phyloP scores from a whole-genome alignment of 2,113 vertebrate species.

The Rhynchopsitta pachyrhyncha region DNA sequence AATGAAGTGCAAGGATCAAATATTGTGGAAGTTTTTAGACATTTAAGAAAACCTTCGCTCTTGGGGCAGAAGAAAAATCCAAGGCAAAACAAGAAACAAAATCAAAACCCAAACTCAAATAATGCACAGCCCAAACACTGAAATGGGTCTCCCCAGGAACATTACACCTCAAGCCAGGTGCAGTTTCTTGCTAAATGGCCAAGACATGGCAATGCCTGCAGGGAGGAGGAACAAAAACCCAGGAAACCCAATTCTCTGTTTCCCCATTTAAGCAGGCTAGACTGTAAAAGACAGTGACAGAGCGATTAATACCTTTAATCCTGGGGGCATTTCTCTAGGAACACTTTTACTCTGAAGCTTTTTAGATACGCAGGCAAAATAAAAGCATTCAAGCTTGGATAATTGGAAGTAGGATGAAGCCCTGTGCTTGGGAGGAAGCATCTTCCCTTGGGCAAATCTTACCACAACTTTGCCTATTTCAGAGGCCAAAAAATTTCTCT shows the following conservation, averaged over 20 bases:
- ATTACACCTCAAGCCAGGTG: neutral
- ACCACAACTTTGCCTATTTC: neutral
- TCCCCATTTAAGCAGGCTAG: neutral
- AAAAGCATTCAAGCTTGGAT: neutral
- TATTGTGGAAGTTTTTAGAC: neutral
- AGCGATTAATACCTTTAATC: neutral
- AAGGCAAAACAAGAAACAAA: neutral
- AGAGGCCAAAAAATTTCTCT: neutral
- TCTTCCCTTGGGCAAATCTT: neutral
- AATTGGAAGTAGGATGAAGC: neutral
- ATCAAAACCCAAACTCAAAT: neutral
- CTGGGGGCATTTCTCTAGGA: neutral
- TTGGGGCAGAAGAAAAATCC: neutral
- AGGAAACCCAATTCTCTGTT: neutral
- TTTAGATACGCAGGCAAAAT: neutral
- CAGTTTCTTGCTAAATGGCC: neutral
- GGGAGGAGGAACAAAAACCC: neutral
- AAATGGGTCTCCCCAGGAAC: neutral
- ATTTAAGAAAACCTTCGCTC: neutral
- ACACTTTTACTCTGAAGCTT: neutral
- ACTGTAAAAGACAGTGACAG: neutral
- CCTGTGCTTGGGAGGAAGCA: neutral
- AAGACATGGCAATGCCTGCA: neutral
- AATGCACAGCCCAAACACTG: neutral
- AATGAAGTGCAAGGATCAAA: neutral